Evolutionary conservation across 2,113 vertebrate species (phyloP), one percentile per base, ranked within the genome.

Genomic region (Rhinolophus ferrumequinum): DNA sequence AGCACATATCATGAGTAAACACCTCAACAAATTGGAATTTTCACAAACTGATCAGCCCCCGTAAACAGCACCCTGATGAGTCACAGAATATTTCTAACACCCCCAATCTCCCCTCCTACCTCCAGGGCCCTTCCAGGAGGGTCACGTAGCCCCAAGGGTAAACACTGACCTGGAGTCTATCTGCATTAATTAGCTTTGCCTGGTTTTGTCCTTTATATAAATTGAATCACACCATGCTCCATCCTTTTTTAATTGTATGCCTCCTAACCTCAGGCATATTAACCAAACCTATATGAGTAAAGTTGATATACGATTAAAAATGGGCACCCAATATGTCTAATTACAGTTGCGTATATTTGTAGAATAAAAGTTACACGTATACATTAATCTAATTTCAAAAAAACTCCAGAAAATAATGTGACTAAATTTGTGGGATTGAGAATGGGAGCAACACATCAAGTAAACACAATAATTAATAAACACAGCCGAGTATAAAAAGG

Each of bases 391-490:
- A 21, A 24, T 77, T 93, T 93, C 72, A 47, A 5, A 69, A 44
- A 58, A 50, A 21, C 58, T 75, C 54, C 69, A 95, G 80, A 92
- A 96, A 93, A 93, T 97, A 69, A 80, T 93, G 22, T 95, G 67
- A 75, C n/a, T 81, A 30, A 81, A 75, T 64, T 58, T 56, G 22
- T 21, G 50, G 47, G 64, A 66, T 88, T 60, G 88, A 70, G 58
- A 24, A 12, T 86, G 35, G 64, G 41, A 79, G 2, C 16, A 60
- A 90, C 50, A 33, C 33, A 81, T 56, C 90, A 95, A 96, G 95
- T 41, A 93, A 97, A 9, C 64, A 88, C 83, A 86, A 81, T 97
- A 97, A 97, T 98, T 98, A 98, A 97, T 96, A 97, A 97, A 81
- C 1, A 18, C 96, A 97, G 94, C 75, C 44, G 44, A 75, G 86